Base-by-base conservation (phyloP, 2,113 vertebrate genomes). In the Zapus hudsonius region DNA sequence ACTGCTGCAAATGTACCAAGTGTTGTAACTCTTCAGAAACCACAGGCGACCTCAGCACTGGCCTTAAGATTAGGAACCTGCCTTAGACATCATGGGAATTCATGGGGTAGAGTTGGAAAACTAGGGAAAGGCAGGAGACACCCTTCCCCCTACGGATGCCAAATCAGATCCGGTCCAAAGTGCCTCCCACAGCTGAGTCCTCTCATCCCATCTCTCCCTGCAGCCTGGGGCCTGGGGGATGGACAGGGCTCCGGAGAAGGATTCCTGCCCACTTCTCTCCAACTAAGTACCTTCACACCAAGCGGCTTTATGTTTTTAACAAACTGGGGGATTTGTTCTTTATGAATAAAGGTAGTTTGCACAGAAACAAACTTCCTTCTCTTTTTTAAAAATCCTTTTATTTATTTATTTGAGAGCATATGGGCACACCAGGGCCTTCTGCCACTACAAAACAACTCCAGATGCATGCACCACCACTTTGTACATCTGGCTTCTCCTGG, bases 281-380 rank as follows among this genome's bases (percentile, higher is more conserved):
- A 31, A 0, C 72, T 42, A 84, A 87, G 95, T 95, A 94, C 94
- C 93, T 96, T 95, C 90, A 90, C 47, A 40, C 23, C 23, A 44
- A 3, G 29, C 89, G 72, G 67, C 80, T 93, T 94, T 73, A 63
- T 72, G 72, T 93, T 93, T 79, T 55, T 87, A 93, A 87, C 57
- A 44, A 89, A 47, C 61, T 1, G n/a, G 76, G 44, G 63, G 76
- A 5, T 0, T 67, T 96, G 83, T 89, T 76, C 94, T 84, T 94
- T 95, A 87, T 94, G 74, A 97, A 96, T 97, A 96, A 97, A 97
- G 67, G 91, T 95, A 93, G 94, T 94, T 94, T 92, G 80, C 94
- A 88, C 94, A 94, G 91, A 79, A 90, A 76, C 83, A 15, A 83
- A 36, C 22, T 59, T 78, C 80, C 31, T 66, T 17, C 13, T 25